Percentiles rank a stretch among this genome's conserved stretches.
Conservation (phyloP, 1,140 invertebrate species). For the Leptonema lineaticorne region DNA sequence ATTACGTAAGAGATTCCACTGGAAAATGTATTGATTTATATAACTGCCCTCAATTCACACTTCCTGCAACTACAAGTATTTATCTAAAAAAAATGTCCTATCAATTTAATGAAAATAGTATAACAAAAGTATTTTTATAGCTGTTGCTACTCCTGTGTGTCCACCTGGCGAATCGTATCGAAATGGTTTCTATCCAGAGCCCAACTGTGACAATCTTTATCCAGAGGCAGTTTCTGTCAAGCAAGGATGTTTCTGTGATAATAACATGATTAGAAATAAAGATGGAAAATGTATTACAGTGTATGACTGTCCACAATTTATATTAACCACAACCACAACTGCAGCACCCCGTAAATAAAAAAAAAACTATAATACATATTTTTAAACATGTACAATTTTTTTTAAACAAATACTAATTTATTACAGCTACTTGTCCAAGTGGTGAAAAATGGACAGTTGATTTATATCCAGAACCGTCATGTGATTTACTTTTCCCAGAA, state of each 20-base stretch:
- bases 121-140: neutral
- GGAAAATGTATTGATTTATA: neutral
- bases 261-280: neutral
- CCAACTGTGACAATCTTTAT: neutral
- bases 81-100: neutral
- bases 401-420: neutral
- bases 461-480: constrained; percentile 10
- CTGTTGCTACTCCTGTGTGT: neutral
- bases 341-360: neutral
- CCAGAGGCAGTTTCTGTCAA: neutral
- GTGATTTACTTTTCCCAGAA: constrained; percentile 9
- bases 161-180: neutral
- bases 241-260: neutral
- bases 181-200: neutral
- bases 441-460: neutral
- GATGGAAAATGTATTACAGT: neutral
- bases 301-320: neutral
- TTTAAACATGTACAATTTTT: neutral
- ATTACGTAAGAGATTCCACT: constrained; percentile 3
- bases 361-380: neutral
- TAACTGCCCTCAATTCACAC: neutral
- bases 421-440: neutral
- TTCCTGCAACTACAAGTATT: neutral
- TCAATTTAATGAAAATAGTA: neutral
- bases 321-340: neutral